Conservation (phyloP, 2,797 vertebrate species). For the Hydrophis major region DNA sequence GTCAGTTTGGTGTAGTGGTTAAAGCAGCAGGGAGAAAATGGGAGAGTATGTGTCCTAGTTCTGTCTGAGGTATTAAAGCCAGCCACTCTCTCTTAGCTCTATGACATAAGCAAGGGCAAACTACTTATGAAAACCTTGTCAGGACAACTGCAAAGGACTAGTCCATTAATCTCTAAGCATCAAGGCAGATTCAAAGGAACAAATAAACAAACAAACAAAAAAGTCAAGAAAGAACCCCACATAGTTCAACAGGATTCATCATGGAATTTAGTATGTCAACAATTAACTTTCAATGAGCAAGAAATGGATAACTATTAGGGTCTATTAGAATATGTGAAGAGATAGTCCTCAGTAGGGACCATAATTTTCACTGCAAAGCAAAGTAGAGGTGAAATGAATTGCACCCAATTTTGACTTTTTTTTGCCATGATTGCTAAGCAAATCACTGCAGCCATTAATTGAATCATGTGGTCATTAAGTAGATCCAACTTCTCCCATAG, state of each 20-base stretch:
- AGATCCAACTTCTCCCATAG: background rate
- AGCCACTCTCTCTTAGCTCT: background rate
- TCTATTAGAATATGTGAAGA: background rate
- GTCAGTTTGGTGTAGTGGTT: background rate
- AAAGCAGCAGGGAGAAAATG: background rate
- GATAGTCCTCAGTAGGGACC: background rate
- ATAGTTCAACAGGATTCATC: background rate
- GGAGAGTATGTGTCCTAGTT: background rate
- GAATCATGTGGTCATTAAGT: background rate
- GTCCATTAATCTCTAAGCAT: background rate
- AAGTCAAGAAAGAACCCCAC: background rate
- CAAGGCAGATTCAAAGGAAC: background rate
- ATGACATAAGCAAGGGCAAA: background rate
- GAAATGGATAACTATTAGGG: background rate
- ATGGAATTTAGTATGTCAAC: background rate
- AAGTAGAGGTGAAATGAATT: background rate
- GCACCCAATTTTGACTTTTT: background rate
- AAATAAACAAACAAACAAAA: background rate
- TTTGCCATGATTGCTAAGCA: background rate
- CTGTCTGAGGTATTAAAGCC: background rate
- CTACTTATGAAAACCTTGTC: background rate
- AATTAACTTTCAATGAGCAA: background rate
- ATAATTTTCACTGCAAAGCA: background rate
- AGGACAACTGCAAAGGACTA: background rate
- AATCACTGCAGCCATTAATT: background rate